A percentile compares a stretch with the other conserved stretches of the same genome.
Evolutionary conservation across 2,888 invertebrate species (phyloP).

Genomic region (Heliconius erato): DNA sequence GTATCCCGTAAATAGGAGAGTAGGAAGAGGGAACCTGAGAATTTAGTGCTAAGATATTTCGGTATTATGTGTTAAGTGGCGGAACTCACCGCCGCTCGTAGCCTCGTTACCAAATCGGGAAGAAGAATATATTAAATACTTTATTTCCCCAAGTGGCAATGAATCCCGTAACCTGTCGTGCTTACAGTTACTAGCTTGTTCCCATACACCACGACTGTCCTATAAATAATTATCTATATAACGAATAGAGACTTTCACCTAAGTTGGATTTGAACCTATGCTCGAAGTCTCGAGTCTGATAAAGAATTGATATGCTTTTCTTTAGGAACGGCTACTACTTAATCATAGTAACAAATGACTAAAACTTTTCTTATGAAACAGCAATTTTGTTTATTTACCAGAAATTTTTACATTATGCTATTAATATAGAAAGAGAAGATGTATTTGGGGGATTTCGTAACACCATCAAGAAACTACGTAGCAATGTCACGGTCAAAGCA

Average conservation of each 20-base stretch:
- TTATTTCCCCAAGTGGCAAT: too few species aligned
- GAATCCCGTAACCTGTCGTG: too few species aligned
- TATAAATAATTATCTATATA: neutral
- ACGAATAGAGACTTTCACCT: neutral
- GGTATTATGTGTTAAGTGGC: too few species aligned
- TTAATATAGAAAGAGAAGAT: conserved; percentile 32
- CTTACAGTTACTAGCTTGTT: too few species aligned
- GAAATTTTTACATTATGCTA: conserved; percentile 27
- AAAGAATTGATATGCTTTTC: neutral
- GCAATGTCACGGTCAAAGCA: conserved; percentile 79
- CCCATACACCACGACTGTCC: too few species aligned
- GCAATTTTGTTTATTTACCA: neutral
- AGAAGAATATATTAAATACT: too few species aligned
- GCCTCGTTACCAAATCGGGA: too few species aligned
- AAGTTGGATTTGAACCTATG: neutral
- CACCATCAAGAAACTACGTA: conserved; percentile 68
- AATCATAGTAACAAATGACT: too few species aligned
- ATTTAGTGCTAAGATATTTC: too few species aligned
- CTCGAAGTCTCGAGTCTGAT: neutral
- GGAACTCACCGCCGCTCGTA: too few species aligned
- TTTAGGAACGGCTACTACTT: neutral
- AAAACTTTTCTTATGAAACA: neutral
- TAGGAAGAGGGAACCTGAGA: too few species aligned
- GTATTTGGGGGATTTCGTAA: conserved; percentile 57
- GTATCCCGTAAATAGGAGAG: neutral